A percentile compares a stretch with the other conserved stretches of the same genome.
These are phyloP conservation scores for Drosophila sucinea DNA, from an alignment of 1,140 invertebrate genomes.

Conservation along the genomic window DNA sequence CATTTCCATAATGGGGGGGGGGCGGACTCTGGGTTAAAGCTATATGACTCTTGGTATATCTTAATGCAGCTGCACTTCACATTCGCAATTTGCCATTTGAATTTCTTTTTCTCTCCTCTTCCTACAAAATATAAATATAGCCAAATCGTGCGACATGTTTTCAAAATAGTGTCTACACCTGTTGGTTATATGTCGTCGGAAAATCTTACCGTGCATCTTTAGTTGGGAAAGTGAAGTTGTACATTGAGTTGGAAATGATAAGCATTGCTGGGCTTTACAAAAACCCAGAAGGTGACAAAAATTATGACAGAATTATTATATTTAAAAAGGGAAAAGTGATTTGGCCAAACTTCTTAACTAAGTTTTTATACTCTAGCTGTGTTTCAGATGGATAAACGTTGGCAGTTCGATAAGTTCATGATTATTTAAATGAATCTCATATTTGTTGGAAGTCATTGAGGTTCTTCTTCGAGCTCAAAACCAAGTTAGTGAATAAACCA, in stretches of 20 bases:
- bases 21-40: constrained; percentile 31
- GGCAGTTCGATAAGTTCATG: no score
- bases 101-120: not conserved
- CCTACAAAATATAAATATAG: constrained; percentile 57
- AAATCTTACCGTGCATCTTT: constrained; percentile 29
- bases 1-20: constrained; percentile 43
- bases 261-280: not conserved
- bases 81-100: constrained; percentile 2
- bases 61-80: constrained; percentile 28
- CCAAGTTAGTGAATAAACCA: no score
- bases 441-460: no score
- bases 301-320: not conserved
- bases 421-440: no score
- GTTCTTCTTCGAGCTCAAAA: no score
- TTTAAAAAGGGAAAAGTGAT: no score
- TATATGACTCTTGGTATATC: constrained; percentile 37
- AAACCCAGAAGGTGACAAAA: not conserved
- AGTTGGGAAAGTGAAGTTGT: not conserved
- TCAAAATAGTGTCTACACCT: constrained; percentile 61
- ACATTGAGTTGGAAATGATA: not conserved
- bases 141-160: constrained; percentile 19
- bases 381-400: no score
- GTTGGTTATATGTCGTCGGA: constrained; percentile 62
- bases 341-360: no score
- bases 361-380: no score